A percentile compares a stretch with the other conserved stretches of the same genome.
phyloP scores from a whole-genome alignment of 2,888 invertebrate species.

The Meandrusa payeni region DNA sequence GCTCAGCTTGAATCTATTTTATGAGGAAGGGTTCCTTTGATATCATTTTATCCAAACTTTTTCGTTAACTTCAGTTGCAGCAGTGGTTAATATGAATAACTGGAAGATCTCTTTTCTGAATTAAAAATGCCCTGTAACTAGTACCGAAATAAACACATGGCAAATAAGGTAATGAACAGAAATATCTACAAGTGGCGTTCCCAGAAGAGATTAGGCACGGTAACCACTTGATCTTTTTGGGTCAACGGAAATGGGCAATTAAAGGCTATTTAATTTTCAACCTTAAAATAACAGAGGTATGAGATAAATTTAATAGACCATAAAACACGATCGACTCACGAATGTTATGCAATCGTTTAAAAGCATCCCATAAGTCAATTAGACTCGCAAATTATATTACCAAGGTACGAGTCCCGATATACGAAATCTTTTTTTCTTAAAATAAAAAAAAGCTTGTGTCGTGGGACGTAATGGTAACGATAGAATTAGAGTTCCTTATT shows the following conservation, averaged over 20 bases:
- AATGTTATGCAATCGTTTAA: background rate
- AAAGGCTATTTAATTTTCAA: constrained; percentile 2
- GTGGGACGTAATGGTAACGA: no score
- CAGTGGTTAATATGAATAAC: no score
- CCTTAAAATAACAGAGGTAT: constrained; percentile 12
- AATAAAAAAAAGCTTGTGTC: no score
- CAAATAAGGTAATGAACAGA: constrained; percentile 2
- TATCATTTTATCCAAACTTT: no score
- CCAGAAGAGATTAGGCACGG: constrained; percentile 1
- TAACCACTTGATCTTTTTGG: constrained; percentile 9
- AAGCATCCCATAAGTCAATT: constrained; percentile 4
- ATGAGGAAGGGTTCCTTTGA: no score
- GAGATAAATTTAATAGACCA: constrained; percentile 7
- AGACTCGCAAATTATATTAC: background rate
- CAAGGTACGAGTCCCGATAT: no score
- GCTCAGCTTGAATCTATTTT: no score
- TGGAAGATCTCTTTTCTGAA: no score
- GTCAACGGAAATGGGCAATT: constrained; percentile 14
- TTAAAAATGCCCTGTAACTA: no score
- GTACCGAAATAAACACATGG: constrained; percentile 1
- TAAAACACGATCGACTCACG: background rate
- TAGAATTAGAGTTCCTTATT: no score
- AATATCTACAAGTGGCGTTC: constrained; percentile 12
- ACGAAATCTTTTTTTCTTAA: no score
- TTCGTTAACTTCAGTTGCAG: no score